Evolutionary conservation across 2,113 vertebrate genomes (phyloP), one percentile per base, ranked within the genome.

Genomic region (Stigmatopora argus): DNA sequence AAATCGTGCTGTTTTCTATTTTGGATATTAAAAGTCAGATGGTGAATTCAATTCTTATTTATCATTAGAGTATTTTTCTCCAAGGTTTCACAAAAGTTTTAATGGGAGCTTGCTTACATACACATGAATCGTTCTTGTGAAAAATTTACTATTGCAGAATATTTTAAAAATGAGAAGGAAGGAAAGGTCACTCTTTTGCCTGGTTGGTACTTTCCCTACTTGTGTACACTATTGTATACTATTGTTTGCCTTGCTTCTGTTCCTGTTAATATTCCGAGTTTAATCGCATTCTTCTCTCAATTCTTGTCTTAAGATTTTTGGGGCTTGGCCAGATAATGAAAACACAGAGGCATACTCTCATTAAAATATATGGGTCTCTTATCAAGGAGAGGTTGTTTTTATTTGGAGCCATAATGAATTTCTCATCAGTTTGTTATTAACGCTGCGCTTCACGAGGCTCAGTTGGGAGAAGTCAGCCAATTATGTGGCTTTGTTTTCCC

Each of bases 381-480:
- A 86, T 87, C 73, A 72, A 81, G 83, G 82, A 85, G 86, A 85
- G 87, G 82, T 89, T 88, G 83, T 90, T 89, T 89, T 90, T 89
- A 88, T 88, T 89, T 88, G 86, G 86, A 84, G 77, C 79, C 74
- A 73, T 91, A 90, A 92, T 90, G 84, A 88, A 89, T 89, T 89
- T 92, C 88, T 89, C 87, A 90, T 92, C 86, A 90, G 86, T 85
- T 85, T 84, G 81, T 89, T 89, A 88, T 89, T 90, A 90, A 86
- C 88, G 85, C 85, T 84, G 73, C 53, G 71, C 81, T 86, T 76
- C 86, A 78, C 78, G 63, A 69, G 75, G 85, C 85, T 83, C 84
- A 76, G 85, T 74, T 77, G 84, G 78, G 78, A 81, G 86, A 86
- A 21, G 59, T 79, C 83, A 76, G 78, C 80, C 75, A 86, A 88